phyloP scores from a whole-genome alignment of 2,113 vertebrate species.

The Polyodon spathula region DNA sequence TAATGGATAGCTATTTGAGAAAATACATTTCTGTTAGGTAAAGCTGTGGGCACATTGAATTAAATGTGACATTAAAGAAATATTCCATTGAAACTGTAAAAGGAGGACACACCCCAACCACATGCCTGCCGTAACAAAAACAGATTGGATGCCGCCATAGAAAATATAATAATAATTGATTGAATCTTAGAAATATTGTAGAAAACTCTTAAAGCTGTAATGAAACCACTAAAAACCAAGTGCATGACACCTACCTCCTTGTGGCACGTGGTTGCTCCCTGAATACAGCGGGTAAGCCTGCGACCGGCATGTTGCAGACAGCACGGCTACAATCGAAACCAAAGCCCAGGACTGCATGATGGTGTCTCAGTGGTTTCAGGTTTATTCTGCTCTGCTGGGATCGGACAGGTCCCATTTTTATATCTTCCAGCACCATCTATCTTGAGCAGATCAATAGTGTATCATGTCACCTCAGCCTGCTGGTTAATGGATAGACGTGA shows the following conservation, averaged over 20 bases:
- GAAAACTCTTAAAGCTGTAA: too few species aligned
- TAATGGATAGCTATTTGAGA: too few species aligned
- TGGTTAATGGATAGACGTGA: constrained; percentile 51
- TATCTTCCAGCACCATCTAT: constrained; percentile 43
- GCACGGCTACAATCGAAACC: constrained; percentile 40
- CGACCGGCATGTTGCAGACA: constrained; percentile 39
- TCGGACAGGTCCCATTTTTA: constrained; percentile 45
- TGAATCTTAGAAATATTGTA: too few species aligned
- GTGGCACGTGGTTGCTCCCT: constrained; percentile 37
- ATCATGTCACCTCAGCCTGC: constrained; percentile 46
- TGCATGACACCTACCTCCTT: constrained; percentile 41
- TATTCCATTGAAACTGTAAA: too few species aligned
- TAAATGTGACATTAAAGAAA: too few species aligned
- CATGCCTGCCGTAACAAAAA: too few species aligned
- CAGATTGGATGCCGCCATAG: too few species aligned
- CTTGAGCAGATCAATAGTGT: constrained; percentile 50
- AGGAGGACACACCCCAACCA: too few species aligned
- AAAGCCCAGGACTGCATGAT: constrained; percentile 49
- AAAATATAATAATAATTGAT: too few species aligned
- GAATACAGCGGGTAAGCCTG: constrained; percentile 51
- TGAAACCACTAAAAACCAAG: background rate
- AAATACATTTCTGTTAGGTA: too few species aligned
- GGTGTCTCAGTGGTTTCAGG: constrained; percentile 17
- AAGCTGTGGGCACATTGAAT: too few species aligned
- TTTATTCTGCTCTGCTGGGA: constrained; percentile 21